Evolutionary conservation across 1,140 invertebrate species (phyloP), one percentile per base, ranked within the genome.

Genomic region (Choristoneura fumiferana): DNA sequence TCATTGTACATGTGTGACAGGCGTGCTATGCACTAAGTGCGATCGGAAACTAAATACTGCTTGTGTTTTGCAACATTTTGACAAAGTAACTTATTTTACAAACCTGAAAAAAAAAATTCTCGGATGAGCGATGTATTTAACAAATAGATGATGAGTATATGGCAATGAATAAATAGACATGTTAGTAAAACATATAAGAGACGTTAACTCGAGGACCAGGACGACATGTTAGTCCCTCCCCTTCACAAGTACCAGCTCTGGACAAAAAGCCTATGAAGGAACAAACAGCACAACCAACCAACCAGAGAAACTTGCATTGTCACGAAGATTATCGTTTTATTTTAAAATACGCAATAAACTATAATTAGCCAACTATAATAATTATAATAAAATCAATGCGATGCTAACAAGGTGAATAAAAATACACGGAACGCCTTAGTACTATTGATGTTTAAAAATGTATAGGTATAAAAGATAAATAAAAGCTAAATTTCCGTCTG

Each of bases 251-350:
- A 65, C 37, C 35, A 45, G 14, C 18, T 61, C 49, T 58, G 39
- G 43, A 54, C 52, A 36, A 22, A n/a, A 58, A 54, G 53, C 34
- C 33, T 35, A 63, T 34, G 55, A 40, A 58, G 57, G 29, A 39
- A 61, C 54, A 65, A 39, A 84, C 82, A 85, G 81, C 82, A 87
- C 84, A 87, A 81, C 73, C 84, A 82, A 69, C 76, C 71, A 62
- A 83, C 80, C 80, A 84, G 64, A 81, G 71, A 85, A 81, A 84
- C 73, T 73, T 79, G 72, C 73, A 80, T 80, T 81, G 84, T 84
- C 74, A 78, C 76, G 76, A 66, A 76, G 76, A 79, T 78, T 72
- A 77, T 78, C 66, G 71, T 72, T 85, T 87, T 85, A 82, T 85
- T 87, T 73, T 22, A 63, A 78, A 78, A 59, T 78, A 81, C 64